Evolutionary conservation across 2,113 vertebrate species (phyloP).

Genomic region (Coptodon rendalli): DNA sequence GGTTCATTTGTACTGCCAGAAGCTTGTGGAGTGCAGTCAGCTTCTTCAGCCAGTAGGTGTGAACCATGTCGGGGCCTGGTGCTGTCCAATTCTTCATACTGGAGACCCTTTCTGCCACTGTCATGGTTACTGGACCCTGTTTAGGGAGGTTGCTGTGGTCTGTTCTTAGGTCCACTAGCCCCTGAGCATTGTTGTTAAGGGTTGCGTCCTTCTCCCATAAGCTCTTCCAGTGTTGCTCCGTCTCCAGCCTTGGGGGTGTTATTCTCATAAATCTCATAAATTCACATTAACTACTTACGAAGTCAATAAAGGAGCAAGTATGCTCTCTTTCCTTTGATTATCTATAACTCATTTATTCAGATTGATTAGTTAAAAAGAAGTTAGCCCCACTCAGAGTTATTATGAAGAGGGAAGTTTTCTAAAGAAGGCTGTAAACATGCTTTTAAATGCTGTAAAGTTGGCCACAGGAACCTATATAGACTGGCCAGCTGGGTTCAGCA

Average conservation of each 20-base stretch:
- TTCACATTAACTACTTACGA: neutral
- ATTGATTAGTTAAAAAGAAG: neutral
- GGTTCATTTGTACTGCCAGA: neutral
- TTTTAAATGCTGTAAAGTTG: neutral
- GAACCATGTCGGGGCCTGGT: neutral
- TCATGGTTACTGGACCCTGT: neutral
- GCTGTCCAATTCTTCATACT: neutral
- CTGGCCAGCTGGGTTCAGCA: neutral
- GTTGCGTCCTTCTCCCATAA: neutral
- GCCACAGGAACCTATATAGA: neutral
- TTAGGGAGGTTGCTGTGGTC: neutral
- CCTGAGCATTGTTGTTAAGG: neutral
- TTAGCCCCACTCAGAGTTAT: neutral
- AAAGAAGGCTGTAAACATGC: neutral
- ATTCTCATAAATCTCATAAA: neutral
- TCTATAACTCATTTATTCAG: neutral
- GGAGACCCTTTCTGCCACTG: neutral
- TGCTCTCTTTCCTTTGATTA: neutral
- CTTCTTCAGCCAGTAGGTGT: neutral
- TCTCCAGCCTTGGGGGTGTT: neutral
- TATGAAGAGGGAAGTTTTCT: neutral
- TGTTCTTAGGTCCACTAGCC: neutral
- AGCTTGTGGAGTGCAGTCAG: neutral
- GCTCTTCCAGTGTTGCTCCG: neutral
- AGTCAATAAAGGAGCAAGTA: neutral